Base-by-base conservation (phyloP, 2,888 invertebrate species). In the Meliscaeva auricollis region DNA sequence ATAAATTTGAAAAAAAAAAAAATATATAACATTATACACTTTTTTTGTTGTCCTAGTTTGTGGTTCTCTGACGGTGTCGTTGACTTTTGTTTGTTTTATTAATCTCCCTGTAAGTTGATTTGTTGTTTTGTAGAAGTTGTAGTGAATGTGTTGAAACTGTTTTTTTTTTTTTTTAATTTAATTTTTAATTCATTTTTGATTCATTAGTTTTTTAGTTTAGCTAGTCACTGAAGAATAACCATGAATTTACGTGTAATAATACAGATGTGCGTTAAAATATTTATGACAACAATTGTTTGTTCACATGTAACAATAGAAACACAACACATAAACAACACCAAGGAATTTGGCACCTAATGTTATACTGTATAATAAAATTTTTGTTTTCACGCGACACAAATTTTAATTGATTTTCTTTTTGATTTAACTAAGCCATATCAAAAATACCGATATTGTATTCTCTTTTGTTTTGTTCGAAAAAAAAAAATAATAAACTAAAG, bases 281-380 rank as follows among this genome's bases (percentile, higher is more conserved):
- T 35, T 35, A 41, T 26, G 44, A 44, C 15, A 41, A 54, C 17
- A 58, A 20, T 56, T 35, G 3, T 11, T 41, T 82, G 77, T 77
- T 78, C 72, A 76, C 76, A 81, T 73, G 77, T 77, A 77, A 77
- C 77, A 82, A 82, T 76, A 68, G 81, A 81, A 77, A 77, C 85
- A 85, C 80, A 81, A 81, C 76, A 84, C 79, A 75, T 68, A 77
- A 66, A 85, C 73, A 76, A 85, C 76, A 77, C 76, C 85, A 69
- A 85, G 32, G 15, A 58, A 38, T 38, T 52, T 35, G 48, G 48
- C 75, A 74, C 66, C 30, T 68, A 11, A 54, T 50, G 15, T 56
- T 66, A 9, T 58, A 58, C 17, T 32, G 11, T 46, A 11, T 32
- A 46, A 30, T n/a, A 30, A 9, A 60, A n/a, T n/a, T n/a, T n/a